Conservation (phyloP, 2,113 vertebrate genomes). For the Syngnathoides biaculeatus region DNA sequence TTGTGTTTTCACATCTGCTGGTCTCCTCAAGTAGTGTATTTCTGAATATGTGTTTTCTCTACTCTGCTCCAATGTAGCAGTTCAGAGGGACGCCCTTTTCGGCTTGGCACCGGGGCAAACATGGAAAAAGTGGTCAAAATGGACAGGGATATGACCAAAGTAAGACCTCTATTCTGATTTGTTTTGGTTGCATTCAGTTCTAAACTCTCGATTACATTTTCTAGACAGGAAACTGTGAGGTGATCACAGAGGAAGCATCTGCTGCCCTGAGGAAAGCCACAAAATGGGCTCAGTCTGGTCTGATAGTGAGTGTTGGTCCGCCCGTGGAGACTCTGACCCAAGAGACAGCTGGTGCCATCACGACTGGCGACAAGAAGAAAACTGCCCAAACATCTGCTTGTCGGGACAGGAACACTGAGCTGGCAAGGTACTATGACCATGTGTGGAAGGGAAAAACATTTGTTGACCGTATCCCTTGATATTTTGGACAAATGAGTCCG, state of each 20-base stretch:
- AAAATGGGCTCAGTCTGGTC: constrained; percentile 97
- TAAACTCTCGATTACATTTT: not conserved
- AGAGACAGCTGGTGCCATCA: constrained; percentile 82
- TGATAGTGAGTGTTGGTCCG: constrained; percentile 93
- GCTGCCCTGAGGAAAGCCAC: constrained; percentile 93
- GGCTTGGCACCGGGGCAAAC: constrained; percentile 94
- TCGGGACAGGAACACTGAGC: constrained; percentile 90
- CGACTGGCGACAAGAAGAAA: constrained; percentile 95
- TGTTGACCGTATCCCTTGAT: not conserved
- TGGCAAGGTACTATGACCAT: constrained; percentile 79
- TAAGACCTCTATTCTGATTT: constrained; percentile 43
- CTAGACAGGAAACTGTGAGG: constrained; percentile 92
- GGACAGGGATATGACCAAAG: constrained; percentile 99
- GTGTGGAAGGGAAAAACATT: not conserved
- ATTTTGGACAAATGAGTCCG: not conserved
- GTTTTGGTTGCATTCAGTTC: not conserved
- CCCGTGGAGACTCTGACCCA: constrained; percentile 81
- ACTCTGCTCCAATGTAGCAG: constrained; percentile 76
- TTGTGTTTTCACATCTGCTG: not conserved
- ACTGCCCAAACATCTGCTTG: constrained; percentile 91
- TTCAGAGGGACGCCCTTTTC: constrained; percentile 95
- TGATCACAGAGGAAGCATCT: constrained; percentile 91
- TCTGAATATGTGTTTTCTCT: constrained; percentile 1
- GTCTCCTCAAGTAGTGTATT: not conserved
- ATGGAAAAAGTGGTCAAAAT: constrained; percentile 99